These are phyloP conservation scores for Pogonomyrmex barbatus DNA, from an alignment of 1,140 invertebrate genomes.

Conservation along the genomic window DNA sequence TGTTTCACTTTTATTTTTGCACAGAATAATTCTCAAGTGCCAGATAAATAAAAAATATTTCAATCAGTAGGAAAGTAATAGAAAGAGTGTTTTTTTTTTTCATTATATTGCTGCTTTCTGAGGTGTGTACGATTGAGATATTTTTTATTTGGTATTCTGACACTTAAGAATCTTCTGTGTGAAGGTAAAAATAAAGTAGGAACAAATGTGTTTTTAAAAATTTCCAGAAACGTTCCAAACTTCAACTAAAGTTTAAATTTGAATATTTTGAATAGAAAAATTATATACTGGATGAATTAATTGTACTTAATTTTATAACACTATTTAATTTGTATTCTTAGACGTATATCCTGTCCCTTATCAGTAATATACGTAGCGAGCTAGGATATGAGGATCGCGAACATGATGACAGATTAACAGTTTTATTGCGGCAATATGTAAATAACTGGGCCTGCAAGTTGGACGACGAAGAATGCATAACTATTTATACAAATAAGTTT, in stretches of 20 bases:
- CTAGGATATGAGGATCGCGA: constrained; percentile 83
- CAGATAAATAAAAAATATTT: too few species aligned
- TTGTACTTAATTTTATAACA: neutral
- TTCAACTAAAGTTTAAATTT: neutral
- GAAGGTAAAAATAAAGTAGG: too few species aligned
- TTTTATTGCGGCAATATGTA: constrained; percentile 85
- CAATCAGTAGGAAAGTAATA: too few species aligned
- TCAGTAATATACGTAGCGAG: constrained; percentile 81
- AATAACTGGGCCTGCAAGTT: constrained; percentile 87
- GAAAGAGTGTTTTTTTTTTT: too few species aligned
- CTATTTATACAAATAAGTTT: constrained; percentile 86
- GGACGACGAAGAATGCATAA: constrained; percentile 85
- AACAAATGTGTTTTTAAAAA: too few species aligned
- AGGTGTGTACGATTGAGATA: too few species aligned
- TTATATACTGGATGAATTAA: neutral
- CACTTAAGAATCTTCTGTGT: too few species aligned
- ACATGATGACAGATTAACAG: constrained; percentile 82
- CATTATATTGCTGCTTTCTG: too few species aligned
- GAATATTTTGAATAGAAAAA: neutral
- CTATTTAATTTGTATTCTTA: constrained; percentile 71
- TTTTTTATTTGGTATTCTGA: too few species aligned
- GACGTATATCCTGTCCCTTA: constrained; percentile 84
- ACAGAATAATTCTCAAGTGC: too few species aligned
- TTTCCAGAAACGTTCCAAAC: neutral
- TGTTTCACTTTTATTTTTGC: too few species aligned